Evolutionary conservation across 2,888 invertebrate genomes (phyloP), one percentile per base, ranked within the genome.

Genomic region (Spilarctia lutea): DNA sequence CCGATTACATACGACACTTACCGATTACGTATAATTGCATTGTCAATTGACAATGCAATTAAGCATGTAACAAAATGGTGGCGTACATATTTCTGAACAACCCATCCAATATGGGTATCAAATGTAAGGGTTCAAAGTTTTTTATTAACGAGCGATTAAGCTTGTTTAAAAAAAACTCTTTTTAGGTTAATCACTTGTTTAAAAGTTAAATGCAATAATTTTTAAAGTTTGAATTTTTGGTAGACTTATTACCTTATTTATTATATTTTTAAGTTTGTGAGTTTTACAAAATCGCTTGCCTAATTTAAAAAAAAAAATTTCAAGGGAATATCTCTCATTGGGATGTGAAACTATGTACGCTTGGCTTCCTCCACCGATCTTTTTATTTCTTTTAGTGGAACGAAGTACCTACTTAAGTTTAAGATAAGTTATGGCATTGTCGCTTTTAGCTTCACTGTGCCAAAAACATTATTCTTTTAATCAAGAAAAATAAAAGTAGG

Each of bases 321-420:
- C 45, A 20, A 30, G 45, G n/a, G 20, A 45, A 67, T 27, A 60
- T 42, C n/a, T 67, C 42, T 67, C 27, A 45, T 27, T 27, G 8
- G 10, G 24, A 68, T 20, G 63, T 30, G 45, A 27, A 48, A 48
- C 30, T 45, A 45, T 68, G 24, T 48, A 45, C 24, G 68, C 68
- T 68, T 68, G 68, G 30, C 11, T 48, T 68, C 11, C 11, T 48
- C 1, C 27, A 42, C 42, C 27, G 20, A 68, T 45, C 45, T 68
- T 67, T 68, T 45, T 45, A 45, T 68, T 68, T 45, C 67, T 45
- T 45, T 68, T 45, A 30, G 20, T 45, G 45, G 67, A 45, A 68
- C 45, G 45, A 27, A 45, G 20, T 20, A 20, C 20, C 20, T 68
- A 45, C 30, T 68, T 48, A 30, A 20, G 45, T 45, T 45, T 68